These are phyloP conservation scores for Drosophila longiperda DNA, from an alignment of 2,888 invertebrate species.

Conservation along the genomic window DNA sequence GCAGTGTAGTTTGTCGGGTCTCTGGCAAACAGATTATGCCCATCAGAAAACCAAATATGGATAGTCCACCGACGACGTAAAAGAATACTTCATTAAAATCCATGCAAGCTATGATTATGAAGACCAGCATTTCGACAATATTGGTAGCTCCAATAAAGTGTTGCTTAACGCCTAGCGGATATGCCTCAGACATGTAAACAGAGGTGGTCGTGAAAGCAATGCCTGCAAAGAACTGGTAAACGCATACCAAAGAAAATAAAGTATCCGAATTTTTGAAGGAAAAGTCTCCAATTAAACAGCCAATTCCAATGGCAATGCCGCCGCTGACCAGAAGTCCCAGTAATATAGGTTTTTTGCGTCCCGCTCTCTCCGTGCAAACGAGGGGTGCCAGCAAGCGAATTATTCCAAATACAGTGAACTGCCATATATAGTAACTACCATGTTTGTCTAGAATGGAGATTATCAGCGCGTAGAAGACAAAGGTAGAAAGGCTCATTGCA, in stretches of 20 bases:
- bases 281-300: not conserved
- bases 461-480: slow-evolving; percentile 18
- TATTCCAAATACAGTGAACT: slow-evolving; percentile 43
- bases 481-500: slow-evolving; percentile 62
- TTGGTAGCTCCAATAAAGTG: slow-evolving; percentile 68
- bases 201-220: slow-evolving; percentile 55
- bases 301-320: slow-evolving; percentile 60
- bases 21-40: slow-evolving; percentile 72
- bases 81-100: slow-evolving; percentile 47
- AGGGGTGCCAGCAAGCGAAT: slow-evolving; percentile 59
- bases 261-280: not conserved
- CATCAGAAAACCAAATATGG: slow-evolving; percentile 48
- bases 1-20: slow-evolving; percentile 66
- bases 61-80: slow-evolving; percentile 59
- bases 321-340: slow-evolving; percentile 59
- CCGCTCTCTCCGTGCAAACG: slow-evolving; percentile 58
- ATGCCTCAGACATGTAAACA: slow-evolving; percentile 73
- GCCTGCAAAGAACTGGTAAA: slow-evolving; percentile 68
- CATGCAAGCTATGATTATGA: slow-evolving; percentile 45
- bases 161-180: slow-evolving; percentile 76
- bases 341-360: slow-evolving; percentile 68
- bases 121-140: slow-evolving; percentile 62
- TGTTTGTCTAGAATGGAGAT: too few species aligned
- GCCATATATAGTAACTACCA: slow-evolving; percentile 16
- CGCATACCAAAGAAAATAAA: slow-evolving; percentile 42